phyloP scores from a whole-genome alignment of 92 coral and sea anemone species.

The Paramuricea clavata region DNA sequence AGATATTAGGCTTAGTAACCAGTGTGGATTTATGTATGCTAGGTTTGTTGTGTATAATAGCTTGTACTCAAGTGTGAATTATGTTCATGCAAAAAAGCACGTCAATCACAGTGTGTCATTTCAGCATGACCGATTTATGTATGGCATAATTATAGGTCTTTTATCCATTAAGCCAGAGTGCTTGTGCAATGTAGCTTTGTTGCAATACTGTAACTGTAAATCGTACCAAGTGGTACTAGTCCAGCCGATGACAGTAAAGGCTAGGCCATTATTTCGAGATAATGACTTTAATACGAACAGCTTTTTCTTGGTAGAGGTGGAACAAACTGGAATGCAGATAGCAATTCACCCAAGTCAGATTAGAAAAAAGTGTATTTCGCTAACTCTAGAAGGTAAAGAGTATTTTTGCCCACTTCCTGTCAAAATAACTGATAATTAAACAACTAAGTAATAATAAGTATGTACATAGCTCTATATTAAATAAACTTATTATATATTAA shows the following conservation, averaged over 20 bases:
- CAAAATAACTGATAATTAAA: background rate
- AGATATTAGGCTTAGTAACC: too few relatives aligned
- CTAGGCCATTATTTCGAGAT: background rate
- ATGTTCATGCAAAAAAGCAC: background rate
- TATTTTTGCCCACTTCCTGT: background rate
- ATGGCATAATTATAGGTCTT: background rate
- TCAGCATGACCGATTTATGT: background rate
- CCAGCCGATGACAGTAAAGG: background rate
- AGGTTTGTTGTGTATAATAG: too few relatives aligned
- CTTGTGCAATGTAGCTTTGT: background rate
- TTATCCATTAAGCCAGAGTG: conserved; percentile 17
- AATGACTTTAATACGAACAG: background rate
- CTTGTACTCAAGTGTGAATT: too few relatives aligned
- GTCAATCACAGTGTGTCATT: background rate
- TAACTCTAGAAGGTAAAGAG: background rate
- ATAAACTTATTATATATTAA: too few relatives aligned
- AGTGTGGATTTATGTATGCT: too few relatives aligned
- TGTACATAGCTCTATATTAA: too few relatives aligned
- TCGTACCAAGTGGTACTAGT: background rate
- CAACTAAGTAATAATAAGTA: too few relatives aligned
- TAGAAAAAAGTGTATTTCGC: background rate
- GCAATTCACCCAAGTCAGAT: background rate
- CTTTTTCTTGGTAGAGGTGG: background rate
- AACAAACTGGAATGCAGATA: background rate
- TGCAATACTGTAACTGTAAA: background rate